Conservation (phyloP, 1,140 invertebrate genomes). For the Scaptomyza pallida region DNA sequence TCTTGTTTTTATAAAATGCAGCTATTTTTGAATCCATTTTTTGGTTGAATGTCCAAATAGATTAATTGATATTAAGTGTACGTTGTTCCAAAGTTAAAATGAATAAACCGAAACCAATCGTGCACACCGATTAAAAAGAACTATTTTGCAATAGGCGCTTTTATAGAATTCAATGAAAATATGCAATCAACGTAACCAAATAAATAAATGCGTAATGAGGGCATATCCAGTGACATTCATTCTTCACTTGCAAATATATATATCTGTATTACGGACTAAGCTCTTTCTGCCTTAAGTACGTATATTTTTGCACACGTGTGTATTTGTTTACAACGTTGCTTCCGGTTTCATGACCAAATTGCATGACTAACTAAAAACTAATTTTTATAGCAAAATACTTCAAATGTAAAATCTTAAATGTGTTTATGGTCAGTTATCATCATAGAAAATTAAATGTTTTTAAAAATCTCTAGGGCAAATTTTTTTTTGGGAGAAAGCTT, state of each 20-base stretch:
- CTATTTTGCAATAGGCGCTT: not conserved
- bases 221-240: not conserved
- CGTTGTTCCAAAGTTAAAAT: too few relatives aligned
- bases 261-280: not conserved
- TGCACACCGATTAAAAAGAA: not conserved
- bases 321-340: too few relatives aligned
- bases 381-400: too few relatives aligned
- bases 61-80: too few relatives aligned
- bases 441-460: too few relatives aligned
- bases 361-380: too few relatives aligned
- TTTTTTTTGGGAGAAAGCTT: too few relatives aligned
- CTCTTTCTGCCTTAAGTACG: not conserved
- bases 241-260: not conserved
- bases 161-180: not conserved
- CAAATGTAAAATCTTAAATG: too few relatives aligned
- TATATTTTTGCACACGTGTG: not conserved
- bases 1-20: slow-evolving; percentile 52
- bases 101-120: not conserved
- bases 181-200: not conserved
- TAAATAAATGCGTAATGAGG: slow-evolving; percentile 3
- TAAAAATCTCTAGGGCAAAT: too few relatives aligned
- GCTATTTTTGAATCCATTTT: slow-evolving; percentile 42
- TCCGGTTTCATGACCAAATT: too few relatives aligned
- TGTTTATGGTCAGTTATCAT: too few relatives aligned
- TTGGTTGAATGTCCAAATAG: not conserved